Conservation (phyloP, 2,888 invertebrate genomes). For the Melipona beecheii region DNA sequence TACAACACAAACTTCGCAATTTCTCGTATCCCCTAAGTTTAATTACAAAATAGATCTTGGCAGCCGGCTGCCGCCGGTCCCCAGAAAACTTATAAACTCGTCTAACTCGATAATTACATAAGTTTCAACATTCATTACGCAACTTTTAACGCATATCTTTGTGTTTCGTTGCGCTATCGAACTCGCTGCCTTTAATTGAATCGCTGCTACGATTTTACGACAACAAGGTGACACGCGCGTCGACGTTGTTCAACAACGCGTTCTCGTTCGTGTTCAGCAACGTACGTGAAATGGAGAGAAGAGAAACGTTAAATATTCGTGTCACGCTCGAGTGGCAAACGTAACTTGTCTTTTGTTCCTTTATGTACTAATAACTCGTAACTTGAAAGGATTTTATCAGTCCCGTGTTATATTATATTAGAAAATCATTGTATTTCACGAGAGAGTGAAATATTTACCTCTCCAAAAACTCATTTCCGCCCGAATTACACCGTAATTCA, state of each 20-base stretch:
- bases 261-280: too few relatives aligned
- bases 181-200: slow-evolving; percentile 25
- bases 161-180: slow-evolving; percentile 24
- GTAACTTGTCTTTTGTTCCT: too few relatives aligned
- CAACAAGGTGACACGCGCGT: neutral
- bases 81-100: slow-evolving; percentile 23
- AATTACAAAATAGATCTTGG: slow-evolving; percentile 40
- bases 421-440: too few relatives aligned
- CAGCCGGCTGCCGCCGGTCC: slow-evolving; percentile 12
- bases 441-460: too few relatives aligned
- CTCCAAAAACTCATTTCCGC: too few relatives aligned
- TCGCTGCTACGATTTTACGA: slow-evolving; percentile 1
- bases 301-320: neutral
- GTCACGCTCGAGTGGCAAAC: neutral
- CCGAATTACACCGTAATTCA: too few relatives aligned
- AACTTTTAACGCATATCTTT: slow-evolving; percentile 31
- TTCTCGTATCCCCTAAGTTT: slow-evolving; percentile 30
- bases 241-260: neutral
- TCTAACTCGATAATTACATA: slow-evolving; percentile 33
- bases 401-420: too few relatives aligned
- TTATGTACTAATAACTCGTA: too few relatives aligned
- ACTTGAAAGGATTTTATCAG: too few relatives aligned
- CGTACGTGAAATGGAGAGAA: neutral
- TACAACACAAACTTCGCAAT: slow-evolving; percentile 8
- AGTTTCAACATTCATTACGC: slow-evolving; percentile 39